Conservation (phyloP, 2,113 vertebrate species). For the Labeo rohita region DNA sequence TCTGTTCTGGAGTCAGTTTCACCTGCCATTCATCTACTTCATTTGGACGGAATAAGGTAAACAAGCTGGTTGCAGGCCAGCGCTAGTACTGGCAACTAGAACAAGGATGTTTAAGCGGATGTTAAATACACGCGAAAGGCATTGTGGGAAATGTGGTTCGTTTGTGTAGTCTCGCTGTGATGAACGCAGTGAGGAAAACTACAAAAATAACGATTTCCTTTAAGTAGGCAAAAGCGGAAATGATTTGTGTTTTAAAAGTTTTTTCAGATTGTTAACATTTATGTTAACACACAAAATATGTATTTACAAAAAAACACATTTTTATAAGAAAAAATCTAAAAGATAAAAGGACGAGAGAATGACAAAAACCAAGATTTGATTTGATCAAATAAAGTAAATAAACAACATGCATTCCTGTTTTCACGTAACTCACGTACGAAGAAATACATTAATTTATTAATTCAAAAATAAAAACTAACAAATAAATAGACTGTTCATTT, state of each 20-base stretch:
- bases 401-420: neutral
- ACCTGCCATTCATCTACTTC: neutral
- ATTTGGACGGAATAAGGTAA: neutral
- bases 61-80: conserved; percentile 2
- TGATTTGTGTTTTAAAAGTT: neutral
- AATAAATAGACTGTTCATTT: neutral
- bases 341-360: neutral
- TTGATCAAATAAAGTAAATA: neutral
- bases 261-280: neutral
- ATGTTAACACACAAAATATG: neutral
- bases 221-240: neutral
- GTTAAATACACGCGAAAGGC: neutral
- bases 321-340: neutral
- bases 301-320: neutral
- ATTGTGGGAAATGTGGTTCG: conserved; percentile 22
- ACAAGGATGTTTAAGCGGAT: conserved; percentile 31
- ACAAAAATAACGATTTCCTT: conserved; percentile 4
- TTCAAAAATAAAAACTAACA: neutral
- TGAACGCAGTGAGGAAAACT: neutral
- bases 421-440: neutral
- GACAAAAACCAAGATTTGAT: neutral
- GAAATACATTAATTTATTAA: neutral
- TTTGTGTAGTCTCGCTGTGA: neutral
- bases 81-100: neutral
- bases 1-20: conserved; percentile 7